Evolutionary conservation across 30 jellyfish, hydroid and myxozoan species (phyloP), one percentile per base, ranked within the genome.

Genomic region (Hydra vulgaris): DNA sequence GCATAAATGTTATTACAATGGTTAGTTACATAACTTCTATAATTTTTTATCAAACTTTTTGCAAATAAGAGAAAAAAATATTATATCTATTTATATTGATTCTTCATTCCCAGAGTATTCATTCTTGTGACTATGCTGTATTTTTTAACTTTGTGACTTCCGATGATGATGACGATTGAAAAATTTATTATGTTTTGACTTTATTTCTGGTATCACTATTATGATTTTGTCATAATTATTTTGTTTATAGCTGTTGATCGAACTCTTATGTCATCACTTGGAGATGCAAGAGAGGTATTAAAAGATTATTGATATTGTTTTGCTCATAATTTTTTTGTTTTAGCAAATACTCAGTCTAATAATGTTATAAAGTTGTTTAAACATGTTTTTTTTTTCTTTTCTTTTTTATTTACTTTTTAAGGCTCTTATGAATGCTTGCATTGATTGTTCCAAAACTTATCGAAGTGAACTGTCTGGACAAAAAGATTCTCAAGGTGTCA

Each of bases 211-310:
- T n/a, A n/a, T n/a, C n/a, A n/a, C n/a, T n/a, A n/a, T n/a, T n/a
- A n/a, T n/a, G n/a, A n/a, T 76, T 26, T 20, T 21, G 54, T 25
- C 19, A 7, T 8, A 8, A 21, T 68, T 23, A 21, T 55, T 61
- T 79, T 23, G 61, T 52, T 81, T 81, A 0, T 89, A 92, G 98
- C 98, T 71, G 98, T 87, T 21, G 98, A 92, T 70, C 84, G 96
- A 71, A 82, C 95, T 8, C 74, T 92, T 67, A 71, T 89, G 54
- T 92, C 98, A 17, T 92, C 96, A 19, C 91, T 92, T 70, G 96
- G 98, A 18, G 98, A 92, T 87, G 96, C 98, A 7, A 70, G 98
- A 72, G 98, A 92, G 96, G 97, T 91, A 78, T 18, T 75, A 17
- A 18, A 15, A 16, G 0, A 21, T 12, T 53, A 66, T 16, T 20